These are phyloP conservation scores for Plemyria rubiginata DNA, from an alignment of 2,888 invertebrate species.

Conservation along the genomic window DNA sequence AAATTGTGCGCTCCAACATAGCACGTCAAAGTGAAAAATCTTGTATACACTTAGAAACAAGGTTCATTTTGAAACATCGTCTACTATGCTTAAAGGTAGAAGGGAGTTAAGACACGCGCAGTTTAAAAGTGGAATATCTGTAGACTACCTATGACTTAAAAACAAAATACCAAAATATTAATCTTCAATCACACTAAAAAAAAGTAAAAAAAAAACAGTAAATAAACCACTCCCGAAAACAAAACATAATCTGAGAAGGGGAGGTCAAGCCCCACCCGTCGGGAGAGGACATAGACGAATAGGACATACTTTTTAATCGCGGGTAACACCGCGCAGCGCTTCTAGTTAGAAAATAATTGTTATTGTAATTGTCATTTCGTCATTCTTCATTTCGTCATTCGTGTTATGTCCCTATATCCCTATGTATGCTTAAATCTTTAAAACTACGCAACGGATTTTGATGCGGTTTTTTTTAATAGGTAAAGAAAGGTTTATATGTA, in stretches of 20 bases:
- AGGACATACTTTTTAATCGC: too few species aligned
- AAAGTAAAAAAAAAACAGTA: conserved; percentile 13
- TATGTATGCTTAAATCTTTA: too few species aligned
- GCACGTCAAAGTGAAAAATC: not conserved
- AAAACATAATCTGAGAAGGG: not conserved
- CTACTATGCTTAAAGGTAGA: not conserved
- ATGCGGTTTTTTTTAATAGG: too few species aligned
- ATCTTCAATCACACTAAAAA: conserved; percentile 5
- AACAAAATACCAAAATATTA: conserved; percentile 7
- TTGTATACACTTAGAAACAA: not conserved
- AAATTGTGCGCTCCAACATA: not conserved
- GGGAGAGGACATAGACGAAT: too few species aligned
- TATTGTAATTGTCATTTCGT: too few species aligned
- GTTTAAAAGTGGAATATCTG: not conserved
- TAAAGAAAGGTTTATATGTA: too few species aligned
- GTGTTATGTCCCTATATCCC: too few species aligned
- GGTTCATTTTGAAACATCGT: not conserved
- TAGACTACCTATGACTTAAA: conserved; percentile 13
- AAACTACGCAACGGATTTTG: too few species aligned
- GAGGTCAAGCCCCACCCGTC: too few species aligned
- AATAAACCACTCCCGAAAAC: not conserved
- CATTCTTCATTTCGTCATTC: too few species aligned
- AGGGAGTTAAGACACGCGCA: not conserved
- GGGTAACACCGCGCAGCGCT: too few species aligned
- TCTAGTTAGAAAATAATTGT: too few species aligned